Percentiles rank a stretch among this genome's conserved stretches.
phyloP scores from a whole-genome alignment of 2,888 invertebrate species.

The Portevinia maculata region DNA sequence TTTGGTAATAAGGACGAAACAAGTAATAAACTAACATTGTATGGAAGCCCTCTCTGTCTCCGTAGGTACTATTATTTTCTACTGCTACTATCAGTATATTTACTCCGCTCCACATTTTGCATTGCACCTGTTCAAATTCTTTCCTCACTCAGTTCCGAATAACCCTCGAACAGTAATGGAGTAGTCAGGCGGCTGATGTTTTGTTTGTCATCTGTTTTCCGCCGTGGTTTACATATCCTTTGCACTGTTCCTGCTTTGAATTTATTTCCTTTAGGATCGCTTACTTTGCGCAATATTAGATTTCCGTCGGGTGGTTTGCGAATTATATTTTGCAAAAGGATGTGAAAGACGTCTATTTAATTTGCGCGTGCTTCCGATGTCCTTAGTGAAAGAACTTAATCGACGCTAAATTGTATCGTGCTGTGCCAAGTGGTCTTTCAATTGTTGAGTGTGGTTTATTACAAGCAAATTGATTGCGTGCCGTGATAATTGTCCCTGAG shows the following conservation, averaged over 20 bases:
- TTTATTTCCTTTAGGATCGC: conserved; percentile 13
- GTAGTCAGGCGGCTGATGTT: conserved; percentile 26
- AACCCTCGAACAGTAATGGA: conserved; percentile 45
- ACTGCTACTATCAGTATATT: conserved; percentile 29
- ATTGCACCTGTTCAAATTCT: conserved; percentile 70
- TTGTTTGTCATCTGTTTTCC: conserved; percentile 33
- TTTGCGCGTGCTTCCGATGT: conserved; percentile 20
- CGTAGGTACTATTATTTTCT: not conserved
- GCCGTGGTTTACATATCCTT: conserved; percentile 30
- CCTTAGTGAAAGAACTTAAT: conserved; percentile 34
- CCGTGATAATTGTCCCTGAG: conserved; percentile 37
- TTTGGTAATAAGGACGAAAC: no score
- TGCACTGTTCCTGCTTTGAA: not conserved
- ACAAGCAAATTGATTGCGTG: conserved; percentile 66
- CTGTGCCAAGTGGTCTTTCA: conserved; percentile 30
- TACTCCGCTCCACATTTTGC: conserved; percentile 2
- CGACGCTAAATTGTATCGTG: conserved; percentile 27
- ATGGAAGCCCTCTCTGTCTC: no score
- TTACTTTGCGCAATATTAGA: conserved; percentile 22
- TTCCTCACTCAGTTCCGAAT: conserved; percentile 64
- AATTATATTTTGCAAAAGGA: not conserved
- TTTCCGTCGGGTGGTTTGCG: conserved; percentile 2
- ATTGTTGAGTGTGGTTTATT: conserved; percentile 48
- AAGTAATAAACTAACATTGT: no score
- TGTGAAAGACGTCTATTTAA: conserved; percentile 1